Evolutionary conservation across 2,888 invertebrate species (phyloP), one percentile per base, ranked within the genome.

Genomic region (Brenthis hecate): DNA sequence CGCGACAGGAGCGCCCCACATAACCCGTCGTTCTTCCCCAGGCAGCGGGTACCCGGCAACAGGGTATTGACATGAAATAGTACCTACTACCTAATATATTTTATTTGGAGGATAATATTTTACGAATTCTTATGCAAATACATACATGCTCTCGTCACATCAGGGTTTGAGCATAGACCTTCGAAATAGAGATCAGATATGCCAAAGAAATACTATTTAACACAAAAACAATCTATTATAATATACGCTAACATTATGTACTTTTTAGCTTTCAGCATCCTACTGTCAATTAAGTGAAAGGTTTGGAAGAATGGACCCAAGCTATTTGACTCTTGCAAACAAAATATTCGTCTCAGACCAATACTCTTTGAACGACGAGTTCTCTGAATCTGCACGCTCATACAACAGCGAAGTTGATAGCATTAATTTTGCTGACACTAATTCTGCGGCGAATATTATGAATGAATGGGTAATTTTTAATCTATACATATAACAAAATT

Each of bases 311-410:
- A 72, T 85, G 76, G 78, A 84, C 72, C 76, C 79, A 0, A 77
- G 73, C 3, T 81, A 75, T 66, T 65, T 86, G 60, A 80, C 80
- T 0, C 74, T 86, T 13, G 83, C 83, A 32, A 83, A 84, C 76
- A 86, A 84, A 73, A 73, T 86, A 32, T 82, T 81, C 72, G 80
- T 86, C 5, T 71, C 77, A 1, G 32, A 81, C 3, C 53, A 71
- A 0, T 77, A 71, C 65, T 66, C 71, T 1, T 65, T 85, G 23
- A 65, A 76, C 32, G 76, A 80, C 0, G 2, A 64, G 2, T 86
- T 86, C 73, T 58, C 68, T 0, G 53, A 50, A 0, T 66, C 71
- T 0, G 81, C 81, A 2, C 66, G 66, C 0, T 65, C 72, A 0
- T 85, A 81, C 74, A 73, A 66, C n/a, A 66, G 66, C 19, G 66